Evolutionary conservation across 92 coral and sea anemone species (phyloP), one percentile per base, ranked within the genome.

Genomic region (Epizoanthus stellaris): DNA sequence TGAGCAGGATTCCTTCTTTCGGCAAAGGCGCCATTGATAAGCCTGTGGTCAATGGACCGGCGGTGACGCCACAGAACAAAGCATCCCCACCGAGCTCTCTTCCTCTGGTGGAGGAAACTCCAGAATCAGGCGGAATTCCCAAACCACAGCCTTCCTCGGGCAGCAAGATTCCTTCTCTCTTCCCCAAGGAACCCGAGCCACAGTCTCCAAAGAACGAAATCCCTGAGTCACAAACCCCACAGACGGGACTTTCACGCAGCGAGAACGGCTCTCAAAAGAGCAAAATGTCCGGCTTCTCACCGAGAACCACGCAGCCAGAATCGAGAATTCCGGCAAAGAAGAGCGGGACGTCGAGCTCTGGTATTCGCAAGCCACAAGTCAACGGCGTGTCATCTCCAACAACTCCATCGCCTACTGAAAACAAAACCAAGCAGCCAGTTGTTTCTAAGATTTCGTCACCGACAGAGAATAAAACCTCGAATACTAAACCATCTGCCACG

Each of bases 1-100:
- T 79, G 72, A 94, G 93, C 75, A 91, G 91, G 58, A 94, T 94
- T 36, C 98, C 98, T n/a, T 94, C 98, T 71, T 86, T 87, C 43
- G 84, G 85, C 65, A 92, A 91, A 80, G 67, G 85, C 34, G 65
- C 75, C 20, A 63, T 83, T 10, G 85, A 83, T 15, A 90, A 87
- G 82, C 88, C 83, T 2, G 34, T 14, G 1, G 23, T 79, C 59
- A 87, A 70, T 62, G 88, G 91, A 49, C 75, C 88, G 4, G 30
- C 75, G 40, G 67, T 2, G 17, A 76, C 82, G 9, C 47, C 49
- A 76, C 82, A 76, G n/a, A 58, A 7, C 14, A 52, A 76, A 58
- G 8, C 53, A 34, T 1, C 13, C 4, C 25, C 62, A 49, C 58
- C 77, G 6, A 68, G 77, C 59, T 53, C 86, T 8, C 86, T 79